Evolutionary conservation across 2,888 invertebrate genomes (phyloP).

Genomic region (Eupithecia inturbata): DNA sequence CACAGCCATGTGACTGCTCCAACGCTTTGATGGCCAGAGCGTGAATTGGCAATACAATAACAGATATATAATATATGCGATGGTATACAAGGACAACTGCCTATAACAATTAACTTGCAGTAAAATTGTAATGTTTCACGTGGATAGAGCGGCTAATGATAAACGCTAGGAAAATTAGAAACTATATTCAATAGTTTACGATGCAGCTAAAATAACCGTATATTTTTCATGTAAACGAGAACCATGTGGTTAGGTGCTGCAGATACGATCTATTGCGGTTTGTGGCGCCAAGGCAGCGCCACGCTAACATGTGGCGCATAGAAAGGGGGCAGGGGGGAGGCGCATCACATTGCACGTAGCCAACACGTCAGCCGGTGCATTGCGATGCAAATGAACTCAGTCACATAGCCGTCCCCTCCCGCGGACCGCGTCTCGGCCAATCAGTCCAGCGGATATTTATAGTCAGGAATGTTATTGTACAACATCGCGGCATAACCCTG

Average conservation of each 20-base stretch:
- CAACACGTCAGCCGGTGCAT: constrained; percentile 55
- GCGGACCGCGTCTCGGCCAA: constrained; percentile 55
- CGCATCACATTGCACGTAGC: constrained; percentile 36
- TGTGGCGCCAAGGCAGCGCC: constrained; percentile 37
- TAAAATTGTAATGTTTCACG: constrained; percentile 1
- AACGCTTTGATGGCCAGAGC: constrained; percentile 5
- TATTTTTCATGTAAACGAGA: constrained; percentile 19
- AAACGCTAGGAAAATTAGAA: neutral
- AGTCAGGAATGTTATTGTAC: constrained; percentile 76
- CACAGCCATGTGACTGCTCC: constrained; percentile 12
- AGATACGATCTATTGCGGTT: constrained; percentile 35
- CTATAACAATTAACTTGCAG: neutral
- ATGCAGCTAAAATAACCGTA: constrained; percentile 12
- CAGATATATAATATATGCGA: no score
- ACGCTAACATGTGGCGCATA: constrained; percentile 36
- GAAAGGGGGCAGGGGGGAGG: constrained; percentile 26
- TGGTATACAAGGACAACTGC: constrained; percentile 5
- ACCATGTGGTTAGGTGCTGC: constrained; percentile 27
- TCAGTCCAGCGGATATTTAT: constrained; percentile 70
- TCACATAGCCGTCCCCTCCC: constrained; percentile 51
- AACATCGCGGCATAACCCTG: constrained; percentile 58
- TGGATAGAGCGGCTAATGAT: neutral
- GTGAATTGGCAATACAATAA: neutral
- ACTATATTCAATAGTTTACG: constrained; percentile 7
- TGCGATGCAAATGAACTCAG: constrained; percentile 73